Percentiles rank a stretch among this genome's conserved stretches.
These are phyloP conservation scores for Triplophysa rosa DNA, from an alignment of 2,113 vertebrate genomes.

Conservation along the genomic window DNA sequence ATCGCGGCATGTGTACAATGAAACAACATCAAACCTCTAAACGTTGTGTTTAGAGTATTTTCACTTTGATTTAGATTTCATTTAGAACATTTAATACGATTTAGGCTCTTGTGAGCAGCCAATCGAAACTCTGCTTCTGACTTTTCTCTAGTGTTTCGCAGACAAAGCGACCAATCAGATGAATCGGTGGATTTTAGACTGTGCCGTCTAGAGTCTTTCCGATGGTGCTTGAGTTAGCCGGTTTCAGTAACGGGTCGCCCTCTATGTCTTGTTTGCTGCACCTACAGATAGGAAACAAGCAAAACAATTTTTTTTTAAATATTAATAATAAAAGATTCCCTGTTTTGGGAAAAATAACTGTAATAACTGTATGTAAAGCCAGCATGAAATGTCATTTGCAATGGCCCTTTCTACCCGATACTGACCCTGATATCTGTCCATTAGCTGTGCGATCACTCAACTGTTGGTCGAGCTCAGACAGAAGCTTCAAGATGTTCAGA, in stretches of 20 bases:
- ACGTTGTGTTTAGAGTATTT: conserved; percentile 74
- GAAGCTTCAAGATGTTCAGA: conserved; percentile 94
- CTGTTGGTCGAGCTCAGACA: conserved; percentile 96
- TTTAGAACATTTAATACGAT: too few species aligned
- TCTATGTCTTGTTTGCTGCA: conserved; percentile 87
- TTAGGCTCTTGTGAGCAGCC: conserved; percentile 69
- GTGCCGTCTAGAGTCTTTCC: conserved; percentile 90
- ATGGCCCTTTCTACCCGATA: conserved; percentile 29
- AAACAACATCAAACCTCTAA: conserved; percentile 68
- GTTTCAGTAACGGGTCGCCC: conserved; percentile 81
- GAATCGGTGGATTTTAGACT: conserved; percentile 66
- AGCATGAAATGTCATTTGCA: background rate
- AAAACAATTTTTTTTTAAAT: too few species aligned
- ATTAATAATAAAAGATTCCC: too few species aligned
- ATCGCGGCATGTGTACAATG: conserved; percentile 68
- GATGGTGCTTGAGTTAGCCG: conserved; percentile 86
- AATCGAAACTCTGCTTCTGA: conserved; percentile 83
- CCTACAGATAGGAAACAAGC: conserved; percentile 63
- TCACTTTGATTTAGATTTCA: conserved; percentile 35
- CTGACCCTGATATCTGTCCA: conserved; percentile 94
- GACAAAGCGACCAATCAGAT: conserved; percentile 34
- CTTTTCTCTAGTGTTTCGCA: conserved; percentile 89
- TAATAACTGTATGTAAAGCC: too few species aligned
- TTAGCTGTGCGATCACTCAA: conserved; percentile 90
- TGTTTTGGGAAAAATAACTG: too few species aligned